These are phyloP conservation scores for Emydocephalus ijimae DNA, from an alignment of 2,113 vertebrate species.

Conservation along the genomic window DNA sequence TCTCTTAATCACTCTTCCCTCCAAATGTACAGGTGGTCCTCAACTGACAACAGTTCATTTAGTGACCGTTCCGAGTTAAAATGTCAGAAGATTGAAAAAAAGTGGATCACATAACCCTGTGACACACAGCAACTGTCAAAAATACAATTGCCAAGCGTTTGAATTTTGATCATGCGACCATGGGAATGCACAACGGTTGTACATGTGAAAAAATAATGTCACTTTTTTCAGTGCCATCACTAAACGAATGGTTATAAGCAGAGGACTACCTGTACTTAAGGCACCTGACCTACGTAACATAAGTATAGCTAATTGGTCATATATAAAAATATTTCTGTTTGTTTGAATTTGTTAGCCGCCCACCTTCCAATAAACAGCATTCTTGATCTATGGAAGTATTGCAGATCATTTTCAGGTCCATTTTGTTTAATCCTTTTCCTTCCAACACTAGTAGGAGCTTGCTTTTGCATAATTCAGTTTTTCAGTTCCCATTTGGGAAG, in stretches of 20 bases:
- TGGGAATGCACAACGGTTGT: background rate
- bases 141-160: background rate
- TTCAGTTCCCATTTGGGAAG: background rate
- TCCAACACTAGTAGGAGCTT: background rate
- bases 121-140: background rate
- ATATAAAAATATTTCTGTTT: background rate
- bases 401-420: background rate
- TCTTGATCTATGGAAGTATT: background rate
- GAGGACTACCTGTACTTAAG: background rate
- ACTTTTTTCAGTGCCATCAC: background rate
- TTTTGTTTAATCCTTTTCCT: background rate
- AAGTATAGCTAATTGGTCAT: background rate
- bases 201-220: background rate
- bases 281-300: background rate
- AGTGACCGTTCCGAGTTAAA: background rate
- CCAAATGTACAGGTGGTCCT: background rate
- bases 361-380: background rate
- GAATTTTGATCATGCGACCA: background rate
- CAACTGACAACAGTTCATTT: background rate
- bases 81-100: background rate
- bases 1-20: constrained; percentile 9
- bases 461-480: background rate
- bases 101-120: background rate
- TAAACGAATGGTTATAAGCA: background rate
- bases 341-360: background rate